phyloP scores from a whole-genome alignment of 1,140 invertebrate species.

The Steinernema feltiae region DNA sequence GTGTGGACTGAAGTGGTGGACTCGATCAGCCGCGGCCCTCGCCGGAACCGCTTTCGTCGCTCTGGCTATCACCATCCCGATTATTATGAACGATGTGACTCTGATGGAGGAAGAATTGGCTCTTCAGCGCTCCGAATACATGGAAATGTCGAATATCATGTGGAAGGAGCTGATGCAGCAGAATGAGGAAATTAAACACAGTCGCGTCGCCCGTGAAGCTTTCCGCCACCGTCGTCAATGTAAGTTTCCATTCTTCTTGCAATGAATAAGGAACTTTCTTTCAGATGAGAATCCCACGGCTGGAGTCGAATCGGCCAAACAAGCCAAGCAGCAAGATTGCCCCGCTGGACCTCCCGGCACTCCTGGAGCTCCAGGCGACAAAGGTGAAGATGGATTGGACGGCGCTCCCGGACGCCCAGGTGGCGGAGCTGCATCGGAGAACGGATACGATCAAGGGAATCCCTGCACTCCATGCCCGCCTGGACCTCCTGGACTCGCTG shows the following conservation, averaged over 20 bases:
- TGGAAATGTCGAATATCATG: conserved; percentile 28
- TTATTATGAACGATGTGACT: conserved; percentile 16
- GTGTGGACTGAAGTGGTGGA: conserved; percentile 5
- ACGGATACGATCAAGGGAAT: not conserved
- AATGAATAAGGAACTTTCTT: not conserved
- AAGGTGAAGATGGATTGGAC: not conserved
- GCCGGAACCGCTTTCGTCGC: conserved; percentile 24
- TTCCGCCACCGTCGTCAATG: not conserved
- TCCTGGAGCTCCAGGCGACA: conserved; percentile 21
- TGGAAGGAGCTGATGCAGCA: conserved; percentile 30
- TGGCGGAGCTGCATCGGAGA: not conserved
- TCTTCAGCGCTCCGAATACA: conserved; percentile 15
- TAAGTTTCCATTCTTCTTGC: conserved; percentile 6
- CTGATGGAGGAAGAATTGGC: conserved; percentile 25
- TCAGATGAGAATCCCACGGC: not conserved
- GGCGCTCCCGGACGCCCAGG: not conserved
- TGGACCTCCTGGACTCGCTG: conserved; percentile 25
- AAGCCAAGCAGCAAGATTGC: conserved; percentile 10
- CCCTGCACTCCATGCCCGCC: conserved; percentile 28
- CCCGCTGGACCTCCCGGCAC: conserved; percentile 23
- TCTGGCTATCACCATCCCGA: conserved; percentile 22
- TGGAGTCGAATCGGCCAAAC: conserved; percentile 16
- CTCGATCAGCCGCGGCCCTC: conserved; percentile 19
- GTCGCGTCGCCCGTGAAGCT: conserved; percentile 16
- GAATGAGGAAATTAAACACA: conserved; percentile 14